These are phyloP conservation scores for Oryzaephilus surinamensis DNA, from an alignment of 1,140 invertebrate genomes.

Conservation along the genomic window DNA sequence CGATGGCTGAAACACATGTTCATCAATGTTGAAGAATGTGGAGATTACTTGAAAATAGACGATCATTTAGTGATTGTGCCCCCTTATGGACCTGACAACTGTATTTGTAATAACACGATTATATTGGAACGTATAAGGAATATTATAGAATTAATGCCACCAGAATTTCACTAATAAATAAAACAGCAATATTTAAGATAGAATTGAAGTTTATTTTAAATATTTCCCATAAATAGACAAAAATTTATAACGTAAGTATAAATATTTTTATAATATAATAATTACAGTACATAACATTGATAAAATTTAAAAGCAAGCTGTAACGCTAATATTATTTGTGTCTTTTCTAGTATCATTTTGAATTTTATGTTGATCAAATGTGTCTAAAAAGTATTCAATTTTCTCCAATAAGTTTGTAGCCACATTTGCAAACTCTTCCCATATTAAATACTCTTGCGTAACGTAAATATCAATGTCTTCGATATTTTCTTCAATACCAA, in stretches of 20 bases:
- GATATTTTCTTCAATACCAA: slow-evolving; percentile 27
- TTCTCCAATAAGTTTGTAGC: slow-evolving; percentile 50
- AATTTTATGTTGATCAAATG: slow-evolving; percentile 26
- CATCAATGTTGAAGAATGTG: slow-evolving; percentile 26
- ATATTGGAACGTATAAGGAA: slow-evolving; percentile 29
- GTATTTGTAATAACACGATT: slow-evolving; percentile 29
- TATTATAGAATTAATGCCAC: slow-evolving; percentile 28
- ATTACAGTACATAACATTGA: too few species aligned
- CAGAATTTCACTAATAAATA: slow-evolving; percentile 19
- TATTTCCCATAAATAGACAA: not conserved
- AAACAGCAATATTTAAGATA: slow-evolving; percentile 1
- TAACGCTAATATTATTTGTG: slow-evolving; percentile 33
- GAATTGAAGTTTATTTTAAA: slow-evolving; percentile 1
- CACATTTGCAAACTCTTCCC: slow-evolving; percentile 54
- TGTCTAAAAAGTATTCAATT: slow-evolving; percentile 35
- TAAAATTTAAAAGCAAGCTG: too few species aligned
- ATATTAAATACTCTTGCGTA: slow-evolving; percentile 38
- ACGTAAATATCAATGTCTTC: slow-evolving; percentile 28
- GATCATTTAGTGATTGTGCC: slow-evolving; percentile 28
- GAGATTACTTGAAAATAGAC: slow-evolving; percentile 25
- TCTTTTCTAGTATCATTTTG: slow-evolving; percentile 25
- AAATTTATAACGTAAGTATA: slow-evolving; percentile 4
- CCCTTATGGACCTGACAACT: slow-evolving; percentile 28
- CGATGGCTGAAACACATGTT: slow-evolving; percentile 30
- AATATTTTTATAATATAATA: slow-evolving; percentile 1